phyloP scores from a whole-genome alignment of 1,140 invertebrate genomes.

The Drosophila obscura region DNA sequence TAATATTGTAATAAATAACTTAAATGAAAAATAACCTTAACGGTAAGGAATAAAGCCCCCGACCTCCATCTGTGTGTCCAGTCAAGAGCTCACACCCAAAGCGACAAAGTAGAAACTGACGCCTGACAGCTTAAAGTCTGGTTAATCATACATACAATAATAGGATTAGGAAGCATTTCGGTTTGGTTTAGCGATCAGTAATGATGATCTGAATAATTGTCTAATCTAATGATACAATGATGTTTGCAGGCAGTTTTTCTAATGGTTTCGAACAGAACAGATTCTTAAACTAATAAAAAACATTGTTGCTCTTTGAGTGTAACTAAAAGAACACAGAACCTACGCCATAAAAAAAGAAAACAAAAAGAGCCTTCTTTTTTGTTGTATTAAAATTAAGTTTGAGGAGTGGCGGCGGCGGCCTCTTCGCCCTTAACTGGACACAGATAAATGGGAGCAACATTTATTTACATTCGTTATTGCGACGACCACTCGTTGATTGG shows the following conservation, averaged over 20 bases:
- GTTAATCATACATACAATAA: conserved; percentile 6
- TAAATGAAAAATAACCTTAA: conserved; percentile 15
- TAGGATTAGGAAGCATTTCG: conserved; percentile 41
- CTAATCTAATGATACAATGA: conserved; percentile 27
- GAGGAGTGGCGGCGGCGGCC: conserved; percentile 25
- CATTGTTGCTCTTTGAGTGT: too few species aligned
- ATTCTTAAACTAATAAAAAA: too few species aligned
- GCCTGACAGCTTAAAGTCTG: too few species aligned
- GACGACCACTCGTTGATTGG: conserved; percentile 72
- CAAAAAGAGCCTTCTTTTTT: background rate
- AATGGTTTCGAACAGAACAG: too few species aligned
- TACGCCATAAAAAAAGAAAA: conserved; percentile 1
- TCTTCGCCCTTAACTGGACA: conserved; percentile 47
- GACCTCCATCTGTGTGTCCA: conserved; percentile 39
- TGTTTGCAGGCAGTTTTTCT: conserved; percentile 9
- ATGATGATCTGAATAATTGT: conserved; percentile 29
- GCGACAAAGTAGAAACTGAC: conserved; percentile 5
- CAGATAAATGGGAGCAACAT: conserved; percentile 33
- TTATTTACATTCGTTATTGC: conserved; percentile 67
- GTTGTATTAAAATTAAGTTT: conserved; percentile 21
- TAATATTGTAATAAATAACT: conserved; percentile 44
- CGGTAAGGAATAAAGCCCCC: conserved; percentile 45
- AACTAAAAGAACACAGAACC: too few species aligned
- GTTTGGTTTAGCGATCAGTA: conserved; percentile 41
- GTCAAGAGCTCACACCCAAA: conserved; percentile 19